phyloP scores from a whole-genome alignment of 1,140 invertebrate genomes.

The Diachasmimorpha longicaudata region DNA sequence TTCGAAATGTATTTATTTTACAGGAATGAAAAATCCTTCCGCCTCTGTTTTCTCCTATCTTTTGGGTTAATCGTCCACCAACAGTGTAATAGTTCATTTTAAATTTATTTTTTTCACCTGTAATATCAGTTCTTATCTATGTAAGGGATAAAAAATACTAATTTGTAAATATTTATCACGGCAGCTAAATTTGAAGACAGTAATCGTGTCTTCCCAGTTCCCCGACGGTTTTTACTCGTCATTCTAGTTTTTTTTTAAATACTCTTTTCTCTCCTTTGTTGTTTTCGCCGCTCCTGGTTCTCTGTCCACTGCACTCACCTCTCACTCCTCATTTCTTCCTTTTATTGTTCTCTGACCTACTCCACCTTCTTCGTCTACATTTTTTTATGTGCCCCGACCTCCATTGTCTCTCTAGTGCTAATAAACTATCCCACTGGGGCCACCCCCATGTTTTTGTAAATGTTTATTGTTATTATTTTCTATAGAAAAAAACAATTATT shows the following conservation, averaged over 20 bases:
- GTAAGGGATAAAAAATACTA: conserved; percentile 23
- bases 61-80: too few species aligned
- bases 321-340: conserved; percentile 37
- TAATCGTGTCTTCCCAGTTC: conserved; percentile 36
- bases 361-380: conserved; percentile 43
- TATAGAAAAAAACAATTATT: not conserved
- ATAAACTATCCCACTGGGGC: conserved; percentile 56
- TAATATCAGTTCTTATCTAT: too few species aligned
- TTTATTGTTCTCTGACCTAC: conserved; percentile 24
- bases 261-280: conserved; percentile 31
- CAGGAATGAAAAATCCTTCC: not conserved
- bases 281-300: conserved; percentile 23
- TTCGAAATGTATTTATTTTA: not conserved
- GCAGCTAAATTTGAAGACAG: conserved; percentile 57
- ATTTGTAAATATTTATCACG: conserved; percentile 63
- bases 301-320: conserved; percentile 22
- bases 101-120: not conserved
- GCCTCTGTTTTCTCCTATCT: not conserved
- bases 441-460: conserved; percentile 48
- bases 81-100: too few species aligned
- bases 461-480: conserved; percentile 56
- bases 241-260: conserved; percentile 9
- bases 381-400: conserved; percentile 60
- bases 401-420: conserved; percentile 59
- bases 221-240: conserved; percentile 22